phyloP scores from a whole-genome alignment of 2,888 invertebrate genomes.

The Dasysyrphus tricinctus region DNA sequence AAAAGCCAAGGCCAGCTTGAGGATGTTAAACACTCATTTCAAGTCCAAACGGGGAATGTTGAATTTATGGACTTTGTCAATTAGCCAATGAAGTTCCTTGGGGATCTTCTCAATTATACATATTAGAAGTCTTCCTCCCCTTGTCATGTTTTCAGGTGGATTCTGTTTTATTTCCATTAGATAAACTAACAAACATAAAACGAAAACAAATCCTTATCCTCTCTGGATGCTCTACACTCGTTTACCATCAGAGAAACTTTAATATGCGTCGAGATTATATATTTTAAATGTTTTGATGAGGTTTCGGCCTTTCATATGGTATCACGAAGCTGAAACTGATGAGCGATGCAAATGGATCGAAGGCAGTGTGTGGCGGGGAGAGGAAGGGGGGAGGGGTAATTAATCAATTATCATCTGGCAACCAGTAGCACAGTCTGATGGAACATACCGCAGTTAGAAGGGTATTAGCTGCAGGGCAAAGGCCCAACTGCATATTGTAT shows the following conservation, averaged over 20 bases:
- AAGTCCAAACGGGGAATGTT: constrained; percentile 13
- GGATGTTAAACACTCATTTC: constrained; percentile 44
- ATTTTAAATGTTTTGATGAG: constrained; percentile 54
- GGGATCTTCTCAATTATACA: constrained; percentile 43
- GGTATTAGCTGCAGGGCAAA: constrained; percentile 13
- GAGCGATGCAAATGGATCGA: constrained; percentile 3
- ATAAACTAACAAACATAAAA: constrained; percentile 59
- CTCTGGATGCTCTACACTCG: neutral
- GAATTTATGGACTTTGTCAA: constrained; percentile 68
- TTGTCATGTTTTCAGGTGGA: neutral
- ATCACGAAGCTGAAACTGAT: neutral
- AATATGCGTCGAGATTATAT: constrained; percentile 20
- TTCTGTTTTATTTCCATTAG: constrained; percentile 40
- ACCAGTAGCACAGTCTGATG: constrained; percentile 30
- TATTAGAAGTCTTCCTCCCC: constrained; percentile 7
- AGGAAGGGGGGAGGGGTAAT: constrained; percentile 4
- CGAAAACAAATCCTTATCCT: constrained; percentile 44
- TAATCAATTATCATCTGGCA: constrained; percentile 66
- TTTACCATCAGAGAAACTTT: neutral
- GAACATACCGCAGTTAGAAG: neutral
- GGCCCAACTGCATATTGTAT: neutral
- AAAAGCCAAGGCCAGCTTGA: neutral
- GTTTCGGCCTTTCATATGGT: constrained; percentile 29
- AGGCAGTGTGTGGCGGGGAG: neutral
- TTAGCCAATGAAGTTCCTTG: constrained; percentile 45